These are phyloP conservation scores for Symphodus melops DNA, from an alignment of 2,113 vertebrate species.

Conservation along the genomic window DNA sequence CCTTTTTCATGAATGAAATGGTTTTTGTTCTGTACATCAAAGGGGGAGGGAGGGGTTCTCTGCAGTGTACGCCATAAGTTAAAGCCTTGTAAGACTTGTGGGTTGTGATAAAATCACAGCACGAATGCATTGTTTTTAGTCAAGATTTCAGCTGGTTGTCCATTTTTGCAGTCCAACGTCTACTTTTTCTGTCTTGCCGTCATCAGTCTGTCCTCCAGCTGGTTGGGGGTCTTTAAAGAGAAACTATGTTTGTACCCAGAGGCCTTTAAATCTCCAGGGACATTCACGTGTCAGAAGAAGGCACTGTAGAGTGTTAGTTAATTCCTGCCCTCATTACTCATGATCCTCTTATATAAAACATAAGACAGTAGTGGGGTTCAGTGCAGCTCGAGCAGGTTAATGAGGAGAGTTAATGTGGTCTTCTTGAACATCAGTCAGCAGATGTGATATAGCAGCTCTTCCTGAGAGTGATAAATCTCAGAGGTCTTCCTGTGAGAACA, in stretches of 20 bases:
- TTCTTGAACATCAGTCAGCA: conserved; percentile 36
- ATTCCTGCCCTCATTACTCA: conserved; percentile 19
- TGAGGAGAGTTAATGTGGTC: conserved; percentile 32
- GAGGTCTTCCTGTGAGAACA: conserved; percentile 22
- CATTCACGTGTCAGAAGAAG: conserved; percentile 18
- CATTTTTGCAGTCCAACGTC: neutral
- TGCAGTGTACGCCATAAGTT: conserved; percentile 17
- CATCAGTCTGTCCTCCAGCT: conserved; percentile 11
- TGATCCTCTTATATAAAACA: conserved; percentile 7
- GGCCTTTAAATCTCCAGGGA: conserved; percentile 8
- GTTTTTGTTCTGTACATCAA: conserved; percentile 59
- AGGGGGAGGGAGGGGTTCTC: conserved; percentile 6
- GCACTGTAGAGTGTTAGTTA: conserved; percentile 1
- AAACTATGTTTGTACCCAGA: neutral
- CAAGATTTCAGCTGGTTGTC: conserved; percentile 3
- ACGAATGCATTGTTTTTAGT: conserved; percentile 24
- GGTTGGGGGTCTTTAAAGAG: conserved; percentile 33
- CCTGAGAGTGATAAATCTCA: conserved; percentile 43
- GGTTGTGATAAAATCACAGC: conserved; percentile 36
- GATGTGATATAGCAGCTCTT: conserved; percentile 6
- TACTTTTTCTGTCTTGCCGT: neutral
- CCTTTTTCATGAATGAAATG: conserved; percentile 56
- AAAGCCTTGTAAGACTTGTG: neutral
- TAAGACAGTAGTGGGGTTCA: neutral
- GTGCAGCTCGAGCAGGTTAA: conserved; percentile 5